Evolutionary conservation across 2,113 vertebrate species (phyloP), one percentile per base, ranked within the genome.

Genomic region (Ceyx cyanopectus): DNA sequence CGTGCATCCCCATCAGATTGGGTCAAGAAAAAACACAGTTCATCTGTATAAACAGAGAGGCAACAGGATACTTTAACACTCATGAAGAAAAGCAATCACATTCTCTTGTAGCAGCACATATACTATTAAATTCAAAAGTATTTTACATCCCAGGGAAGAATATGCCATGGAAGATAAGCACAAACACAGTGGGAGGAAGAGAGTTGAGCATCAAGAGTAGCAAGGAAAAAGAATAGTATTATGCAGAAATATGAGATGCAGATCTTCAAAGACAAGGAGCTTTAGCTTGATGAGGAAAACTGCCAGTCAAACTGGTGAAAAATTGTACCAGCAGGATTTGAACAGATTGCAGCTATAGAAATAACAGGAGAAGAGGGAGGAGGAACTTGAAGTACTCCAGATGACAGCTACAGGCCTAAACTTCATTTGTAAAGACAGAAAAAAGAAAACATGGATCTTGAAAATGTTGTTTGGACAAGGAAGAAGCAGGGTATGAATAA

Each of bases 391-490:
- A 81, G 83, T 75, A 89, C 69, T 85, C 81, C 81, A 90, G 54
- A 87, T 77, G 70, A 81, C 79, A 89, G 57, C 83, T 32, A 68
- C 5, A 48, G 62, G 51, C 53, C 75, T 60, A 20, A 91, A 62
- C n/a, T 73, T 80, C 72, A 93, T 58, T 92, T 86, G 78, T 74
- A 82, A 82, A 91, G 63, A 57, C 48, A 58, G 70, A 89, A 94
- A 86, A 87, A 88, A 70, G 61, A 73, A 90, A 90, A 86, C 2
- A 6, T 60, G 24, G 53, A 37, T 93, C 73, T 89, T 89, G 81
- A 86, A 94, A 93, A 92, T 6, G 26, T 41, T 87, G 73, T 91
- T 89, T 92, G 76, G 85, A 93, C n/a, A 67, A 74, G 75, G 77
- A 92, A 67, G 40, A 40, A 90, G 67, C 1, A 57, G 27, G 18